phyloP scores from a whole-genome alignment of 2,888 invertebrate genomes.

The Eupithecia centaureata region DNA sequence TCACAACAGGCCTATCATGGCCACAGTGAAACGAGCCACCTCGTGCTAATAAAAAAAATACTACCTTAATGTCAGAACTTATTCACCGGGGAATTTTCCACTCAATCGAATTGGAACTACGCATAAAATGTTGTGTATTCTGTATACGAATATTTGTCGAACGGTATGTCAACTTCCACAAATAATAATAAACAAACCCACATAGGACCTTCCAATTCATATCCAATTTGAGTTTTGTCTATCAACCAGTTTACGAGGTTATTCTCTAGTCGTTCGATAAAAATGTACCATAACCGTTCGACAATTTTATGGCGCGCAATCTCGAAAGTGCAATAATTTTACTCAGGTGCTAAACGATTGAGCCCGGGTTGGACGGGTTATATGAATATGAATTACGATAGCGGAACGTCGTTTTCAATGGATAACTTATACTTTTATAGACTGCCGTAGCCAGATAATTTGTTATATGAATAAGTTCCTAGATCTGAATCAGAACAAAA shows the following conservation, averaged over 20 bases:
- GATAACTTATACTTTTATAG: slow-evolving; percentile 16
- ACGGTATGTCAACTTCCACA: slow-evolving; percentile 6
- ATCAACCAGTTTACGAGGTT: slow-evolving; percentile 4
- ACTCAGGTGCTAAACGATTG: slow-evolving; percentile 32
- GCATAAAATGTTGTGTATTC: not conserved
- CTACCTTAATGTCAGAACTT: not conserved
- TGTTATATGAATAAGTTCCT: not conserved
- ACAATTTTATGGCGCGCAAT: slow-evolving; percentile 22
- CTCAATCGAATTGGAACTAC: not conserved
- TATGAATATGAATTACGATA: slow-evolving; percentile 35
- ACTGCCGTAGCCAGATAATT: not conserved
- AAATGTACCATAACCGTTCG: slow-evolving; percentile 12
- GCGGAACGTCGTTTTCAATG: slow-evolving; percentile 18
- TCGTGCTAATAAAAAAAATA: too few species aligned
- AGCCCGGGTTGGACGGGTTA: slow-evolving; percentile 28
- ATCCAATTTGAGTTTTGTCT: slow-evolving; percentile 19
- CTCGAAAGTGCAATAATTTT: slow-evolving; percentile 32
- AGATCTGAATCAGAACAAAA: not conserved
- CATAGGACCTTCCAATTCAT: slow-evolving; percentile 11
- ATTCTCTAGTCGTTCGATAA: slow-evolving; percentile 23
- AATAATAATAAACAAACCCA: slow-evolving; percentile 11
- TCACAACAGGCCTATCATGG: not conserved
- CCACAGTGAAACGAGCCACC: too few species aligned
- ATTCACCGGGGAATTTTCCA: not conserved
- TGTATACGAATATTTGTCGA: not conserved